Conservation (phyloP, 2,797 vertebrate species). For the Phyllotis vaccarum region DNA sequence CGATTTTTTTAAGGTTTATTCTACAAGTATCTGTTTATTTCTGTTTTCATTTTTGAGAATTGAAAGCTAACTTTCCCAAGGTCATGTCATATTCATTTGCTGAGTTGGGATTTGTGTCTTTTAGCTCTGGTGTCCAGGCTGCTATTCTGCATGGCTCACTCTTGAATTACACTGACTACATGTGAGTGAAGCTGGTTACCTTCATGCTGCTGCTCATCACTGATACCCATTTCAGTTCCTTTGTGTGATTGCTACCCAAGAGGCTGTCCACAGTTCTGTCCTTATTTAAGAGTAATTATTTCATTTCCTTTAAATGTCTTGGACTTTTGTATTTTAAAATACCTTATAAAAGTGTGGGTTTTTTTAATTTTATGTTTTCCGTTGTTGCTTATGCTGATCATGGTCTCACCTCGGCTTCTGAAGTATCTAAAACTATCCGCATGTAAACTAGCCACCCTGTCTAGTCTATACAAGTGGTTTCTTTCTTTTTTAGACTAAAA, state of each 20-base stretch:
- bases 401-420: not conserved
- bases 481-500: not conserved
- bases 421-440: not conserved
- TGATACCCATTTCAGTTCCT: constrained; percentile 47
- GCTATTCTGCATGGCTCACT: not conserved
- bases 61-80: constrained; percentile 40
- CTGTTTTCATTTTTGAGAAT: constrained; percentile 53
- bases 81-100: constrained; percentile 39
- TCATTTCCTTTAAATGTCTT: constrained; percentile 41
- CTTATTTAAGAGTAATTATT: constrained; percentile 53
- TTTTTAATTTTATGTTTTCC: not conserved
- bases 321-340: constrained; percentile 58
- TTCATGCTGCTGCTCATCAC: not conserved
- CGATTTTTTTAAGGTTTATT: constrained; percentile 6
- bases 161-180: constrained; percentile 51
- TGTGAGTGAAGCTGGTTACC: constrained; percentile 2
- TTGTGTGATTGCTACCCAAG: constrained; percentile 3
- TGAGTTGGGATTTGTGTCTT: constrained; percentile 23
- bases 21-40: constrained; percentile 25
- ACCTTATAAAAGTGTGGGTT: not conserved
- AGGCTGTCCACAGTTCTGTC: not conserved
- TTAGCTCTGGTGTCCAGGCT: constrained; percentile 27
- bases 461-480: not conserved
- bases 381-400: not conserved
- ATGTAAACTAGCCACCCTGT: not conserved